Evolutionary conservation across 2,113 vertebrate species (phyloP), one percentile per base, ranked within the genome.

Genomic region (Grantiella picta): DNA sequence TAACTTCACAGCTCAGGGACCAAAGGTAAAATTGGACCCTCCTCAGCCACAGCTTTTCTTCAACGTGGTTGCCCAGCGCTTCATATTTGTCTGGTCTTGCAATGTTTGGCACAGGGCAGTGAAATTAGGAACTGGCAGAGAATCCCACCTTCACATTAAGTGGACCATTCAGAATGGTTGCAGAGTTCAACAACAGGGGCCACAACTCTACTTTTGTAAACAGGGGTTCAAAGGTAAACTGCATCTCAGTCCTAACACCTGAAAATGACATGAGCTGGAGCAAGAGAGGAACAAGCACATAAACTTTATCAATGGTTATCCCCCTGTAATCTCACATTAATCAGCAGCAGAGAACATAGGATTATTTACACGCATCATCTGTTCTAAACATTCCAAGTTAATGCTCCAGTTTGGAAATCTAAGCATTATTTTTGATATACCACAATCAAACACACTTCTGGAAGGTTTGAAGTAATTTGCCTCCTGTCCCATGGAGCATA

Each of bases 1-100:
- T 9, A 25, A 36, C 70, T 53, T 36, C 65, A 63, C 21, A 69
- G 49, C 29, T 12, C 4, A 42, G 4, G 4, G 15, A 29, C 18
- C 25, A 82, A 54, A 53, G 28, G 24, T n/a, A 20, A 38, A 35
- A 57, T 0, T 9, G 11, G 65, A 65, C 44, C 33, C 22, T 82
- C 42, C 68, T 69, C 33, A 80, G 40, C 18, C 21, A 69, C 40
- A 71, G 40, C 15, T 72, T 60, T 28, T 28, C 50, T 49, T 38
- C 49, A 45, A 2, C 8, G 4, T 0, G 1, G 47, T 4, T 17
- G 1, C 11, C 20, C n/a, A 8, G 21, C 14, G 49, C 57, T 47
- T 33, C 15, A 2, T 8, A 20, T 54, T 33, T 38, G 23, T 36
- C 38, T 28, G 25, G 12, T 29, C 20, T 36, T 59, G 38, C 66